Percentiles rank a stretch among this genome's conserved stretches.
Conservation (phyloP, 2,113 vertebrate species). For the Austrofundulus limnaeus region DNA sequence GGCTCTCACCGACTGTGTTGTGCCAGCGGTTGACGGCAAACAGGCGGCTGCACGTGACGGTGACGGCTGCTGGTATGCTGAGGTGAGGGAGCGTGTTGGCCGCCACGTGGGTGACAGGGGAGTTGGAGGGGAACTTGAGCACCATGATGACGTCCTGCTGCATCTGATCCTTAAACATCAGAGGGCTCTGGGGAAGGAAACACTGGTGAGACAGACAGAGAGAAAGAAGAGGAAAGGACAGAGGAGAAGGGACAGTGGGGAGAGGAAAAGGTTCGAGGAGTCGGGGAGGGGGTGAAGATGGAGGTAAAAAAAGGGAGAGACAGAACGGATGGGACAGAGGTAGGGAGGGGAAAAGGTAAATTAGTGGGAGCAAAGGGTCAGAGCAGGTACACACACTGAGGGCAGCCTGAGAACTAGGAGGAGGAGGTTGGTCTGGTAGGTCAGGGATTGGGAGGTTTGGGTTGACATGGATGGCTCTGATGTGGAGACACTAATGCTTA, state of each 20-base stretch:
- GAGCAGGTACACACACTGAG: conserved; percentile 78
- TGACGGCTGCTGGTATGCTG: conserved; percentile 95
- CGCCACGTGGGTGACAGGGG: conserved; percentile 95
- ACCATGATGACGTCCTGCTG: conserved; percentile 99
- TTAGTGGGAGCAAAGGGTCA: conserved; percentile 77
- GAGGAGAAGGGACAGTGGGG: conserved; percentile 62
- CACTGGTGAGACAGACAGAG: conserved; percentile 92
- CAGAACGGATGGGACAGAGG: conserved; percentile 67
- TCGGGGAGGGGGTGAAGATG: conserved; percentile 39
- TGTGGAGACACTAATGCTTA: conserved; percentile 48
- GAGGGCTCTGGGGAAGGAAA: conserved; percentile 99
- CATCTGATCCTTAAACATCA: conserved; percentile 99
- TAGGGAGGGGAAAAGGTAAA: conserved; percentile 76
- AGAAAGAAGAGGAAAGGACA: conserved; percentile 41
- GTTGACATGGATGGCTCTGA: conserved; percentile 53
- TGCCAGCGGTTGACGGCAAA: conserved; percentile 99
- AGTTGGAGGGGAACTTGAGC: conserved; percentile 99
- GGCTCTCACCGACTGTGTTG: conserved; percentile 94
- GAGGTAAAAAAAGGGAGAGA: conserved; percentile 70
- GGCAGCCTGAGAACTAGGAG: conserved; percentile 50
- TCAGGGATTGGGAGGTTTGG: conserved; percentile 48
- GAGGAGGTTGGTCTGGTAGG: conserved; percentile 47
- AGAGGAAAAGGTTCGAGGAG: conserved; percentile 60
- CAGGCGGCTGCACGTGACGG: conserved; percentile 96
- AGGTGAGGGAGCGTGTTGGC: conserved; percentile 98